Evolutionary conservation across 1,140 invertebrate species (phyloP).

Genomic region (Subanguina moxae): DNA sequence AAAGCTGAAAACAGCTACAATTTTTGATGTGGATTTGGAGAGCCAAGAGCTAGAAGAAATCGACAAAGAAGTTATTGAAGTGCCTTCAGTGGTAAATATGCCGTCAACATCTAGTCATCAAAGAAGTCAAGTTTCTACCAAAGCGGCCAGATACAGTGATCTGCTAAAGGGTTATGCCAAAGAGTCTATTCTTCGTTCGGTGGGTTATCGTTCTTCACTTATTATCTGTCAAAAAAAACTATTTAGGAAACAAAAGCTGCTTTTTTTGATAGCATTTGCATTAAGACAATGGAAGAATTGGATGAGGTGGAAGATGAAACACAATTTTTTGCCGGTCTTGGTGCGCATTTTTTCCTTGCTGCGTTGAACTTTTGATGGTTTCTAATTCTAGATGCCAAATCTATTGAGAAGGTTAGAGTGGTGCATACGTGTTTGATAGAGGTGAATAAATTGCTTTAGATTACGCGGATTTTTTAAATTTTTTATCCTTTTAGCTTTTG

Average conservation of each 20-base stretch:
- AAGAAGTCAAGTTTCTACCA: neutral
- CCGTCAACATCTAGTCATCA: neutral
- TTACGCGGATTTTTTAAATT: too few species aligned
- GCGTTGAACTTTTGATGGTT: neutral
- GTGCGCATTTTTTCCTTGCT: neutral
- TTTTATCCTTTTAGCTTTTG: conserved; percentile 34
- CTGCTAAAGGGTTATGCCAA: neutral
- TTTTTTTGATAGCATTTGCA: conserved; percentile 4
- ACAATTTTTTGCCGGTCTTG: neutral
- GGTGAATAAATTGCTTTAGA: too few species aligned
- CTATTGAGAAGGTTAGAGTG: conserved; percentile 27
- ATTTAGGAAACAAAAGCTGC: conserved; percentile 9
- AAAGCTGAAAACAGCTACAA: neutral
- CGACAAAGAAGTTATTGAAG: neutral
- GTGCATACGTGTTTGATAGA: conserved; percentile 37
- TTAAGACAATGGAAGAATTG: neutral
- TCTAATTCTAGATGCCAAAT: neutral
- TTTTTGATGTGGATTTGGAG: conserved; percentile 18
- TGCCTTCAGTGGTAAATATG: neutral
- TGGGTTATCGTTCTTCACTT: neutral
- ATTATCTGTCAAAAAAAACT: neutral
- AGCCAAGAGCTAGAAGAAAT: conserved; percentile 14
- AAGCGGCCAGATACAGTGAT: conserved; percentile 4
- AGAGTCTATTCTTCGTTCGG: neutral
- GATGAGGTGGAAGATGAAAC: neutral